Evolutionary conservation across 2,113 vertebrate species (phyloP).

Genomic region (Passer montanus): DNA sequence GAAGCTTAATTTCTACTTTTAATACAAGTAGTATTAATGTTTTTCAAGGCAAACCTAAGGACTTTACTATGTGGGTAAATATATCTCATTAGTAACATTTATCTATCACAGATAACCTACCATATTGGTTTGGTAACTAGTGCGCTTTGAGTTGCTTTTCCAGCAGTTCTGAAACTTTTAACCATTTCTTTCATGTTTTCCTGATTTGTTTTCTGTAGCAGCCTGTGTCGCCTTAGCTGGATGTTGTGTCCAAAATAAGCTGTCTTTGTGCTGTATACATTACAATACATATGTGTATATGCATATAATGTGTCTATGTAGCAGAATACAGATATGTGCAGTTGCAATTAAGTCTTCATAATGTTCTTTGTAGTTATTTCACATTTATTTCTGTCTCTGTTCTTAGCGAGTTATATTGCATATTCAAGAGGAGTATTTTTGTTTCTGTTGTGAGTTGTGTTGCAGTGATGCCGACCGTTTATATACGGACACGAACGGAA

Average conservation of each 20-base stretch:
- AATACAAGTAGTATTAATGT: neutral
- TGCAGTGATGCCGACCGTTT: no score
- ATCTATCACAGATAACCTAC: neutral
- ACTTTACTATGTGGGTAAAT: neutral
- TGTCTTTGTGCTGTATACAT: rapidly evolving
- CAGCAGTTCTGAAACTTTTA: neutral
- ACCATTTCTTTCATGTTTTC: neutral
- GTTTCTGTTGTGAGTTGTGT: neutral
- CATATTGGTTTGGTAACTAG: neutral
- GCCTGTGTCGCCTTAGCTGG: neutral
- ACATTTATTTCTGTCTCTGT: neutral
- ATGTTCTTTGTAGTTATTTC: neutral
- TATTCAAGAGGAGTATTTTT: neutral
- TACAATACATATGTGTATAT: neutral
- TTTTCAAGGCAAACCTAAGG: neutral
- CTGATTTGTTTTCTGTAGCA: neutral
- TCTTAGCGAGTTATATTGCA: neutral
- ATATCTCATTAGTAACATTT: neutral
- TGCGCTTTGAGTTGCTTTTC: neutral
- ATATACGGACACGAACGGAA: no score
- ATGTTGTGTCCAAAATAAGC: neutral
- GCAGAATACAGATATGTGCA: neutral
- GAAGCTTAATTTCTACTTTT: neutral
- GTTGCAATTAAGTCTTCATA: neutral
- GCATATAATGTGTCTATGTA: neutral